These are phyloP conservation scores for Perca schrenkii DNA, from an alignment of 2,113 vertebrate genomes.

Conservation along the genomic window DNA sequence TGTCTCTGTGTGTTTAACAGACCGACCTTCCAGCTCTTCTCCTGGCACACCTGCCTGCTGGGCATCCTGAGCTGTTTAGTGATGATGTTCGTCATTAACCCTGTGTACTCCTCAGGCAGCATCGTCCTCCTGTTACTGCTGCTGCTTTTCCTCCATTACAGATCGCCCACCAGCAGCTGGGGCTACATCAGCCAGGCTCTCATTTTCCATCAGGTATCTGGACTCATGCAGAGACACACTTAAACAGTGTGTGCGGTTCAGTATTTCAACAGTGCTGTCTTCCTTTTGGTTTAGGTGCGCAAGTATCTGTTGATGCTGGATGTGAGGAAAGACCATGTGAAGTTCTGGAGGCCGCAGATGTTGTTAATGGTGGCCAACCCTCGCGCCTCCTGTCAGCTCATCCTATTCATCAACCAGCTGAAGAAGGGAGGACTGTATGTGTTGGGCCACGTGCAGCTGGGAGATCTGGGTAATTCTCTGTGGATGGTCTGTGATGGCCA, in stretches of 20 bases:
- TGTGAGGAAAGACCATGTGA: constrained; percentile 89
- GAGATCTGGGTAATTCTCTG: constrained; percentile 85
- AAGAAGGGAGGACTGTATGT: constrained; percentile 89
- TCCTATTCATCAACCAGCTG: constrained; percentile 88
- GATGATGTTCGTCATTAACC: constrained; percentile 95
- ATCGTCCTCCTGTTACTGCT: constrained; percentile 88
- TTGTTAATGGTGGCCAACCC: constrained; percentile 89
- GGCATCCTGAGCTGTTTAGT: constrained; percentile 90
- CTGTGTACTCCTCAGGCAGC: constrained; percentile 88
- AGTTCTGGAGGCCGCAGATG: constrained; percentile 90
- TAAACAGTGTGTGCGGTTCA: not conserved
- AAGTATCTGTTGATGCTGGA: constrained; percentile 89
- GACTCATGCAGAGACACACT: not conserved
- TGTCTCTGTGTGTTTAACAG: constrained; percentile 73
- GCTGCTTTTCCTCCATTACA: constrained; percentile 89
- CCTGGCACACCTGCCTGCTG: constrained; percentile 92
- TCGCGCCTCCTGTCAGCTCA: constrained; percentile 87
- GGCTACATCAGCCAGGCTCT: constrained; percentile 93
- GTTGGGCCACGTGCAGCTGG: constrained; percentile 88
- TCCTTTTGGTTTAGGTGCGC: constrained; percentile 80
- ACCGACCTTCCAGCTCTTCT: constrained; percentile 92
- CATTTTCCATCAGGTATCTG: constrained; percentile 89
- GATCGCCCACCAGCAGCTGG: constrained; percentile 92
- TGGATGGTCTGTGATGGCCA: constrained; percentile 12
- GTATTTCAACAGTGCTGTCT: not conserved